Conservation (phyloP, 1,140 invertebrate genomes). For the Muscidifurax raptorellus region DNA sequence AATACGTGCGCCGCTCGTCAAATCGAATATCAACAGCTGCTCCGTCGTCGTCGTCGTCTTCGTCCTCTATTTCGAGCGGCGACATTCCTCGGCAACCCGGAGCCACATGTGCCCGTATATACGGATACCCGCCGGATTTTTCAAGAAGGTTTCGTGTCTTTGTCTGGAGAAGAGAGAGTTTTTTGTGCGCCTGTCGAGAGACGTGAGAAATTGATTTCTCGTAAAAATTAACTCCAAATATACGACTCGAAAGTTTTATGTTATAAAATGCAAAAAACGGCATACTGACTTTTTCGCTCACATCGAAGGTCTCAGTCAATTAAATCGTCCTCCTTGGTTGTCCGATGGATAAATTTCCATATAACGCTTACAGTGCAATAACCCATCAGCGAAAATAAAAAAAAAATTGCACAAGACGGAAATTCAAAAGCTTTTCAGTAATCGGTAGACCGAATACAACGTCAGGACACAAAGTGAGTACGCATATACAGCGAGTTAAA, state of each 20-base stretch:
- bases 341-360: not conserved
- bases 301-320: not conserved
- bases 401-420: too few species aligned
- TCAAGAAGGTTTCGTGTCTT: too few species aligned
- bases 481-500: not conserved
- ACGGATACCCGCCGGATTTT: too few species aligned
- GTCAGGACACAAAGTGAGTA: not conserved
- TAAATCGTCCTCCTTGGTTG: not conserved
- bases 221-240: not conserved
- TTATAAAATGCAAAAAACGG: not conserved
- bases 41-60: not conserved
- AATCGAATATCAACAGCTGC: constrained; percentile 1
- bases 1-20: not conserved
- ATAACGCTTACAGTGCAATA: not conserved
- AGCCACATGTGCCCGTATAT: not conserved
- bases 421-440: constrained; percentile 19
- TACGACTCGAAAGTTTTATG: not conserved
- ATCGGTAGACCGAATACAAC: too few species aligned
- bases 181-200: too few species aligned
- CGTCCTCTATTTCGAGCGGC: constrained; percentile 38
- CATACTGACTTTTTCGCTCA: not conserved
- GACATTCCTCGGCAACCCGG: constrained; percentile 8
- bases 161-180: too few species aligned
- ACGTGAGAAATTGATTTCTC: too few species aligned
- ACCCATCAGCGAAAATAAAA: not conserved